Percentiles rank a stretch among this genome's conserved stretches.
These are phyloP conservation scores for Pitta sordida DNA, from an alignment of 2,113 vertebrate genomes.

Conservation along the genomic window DNA sequence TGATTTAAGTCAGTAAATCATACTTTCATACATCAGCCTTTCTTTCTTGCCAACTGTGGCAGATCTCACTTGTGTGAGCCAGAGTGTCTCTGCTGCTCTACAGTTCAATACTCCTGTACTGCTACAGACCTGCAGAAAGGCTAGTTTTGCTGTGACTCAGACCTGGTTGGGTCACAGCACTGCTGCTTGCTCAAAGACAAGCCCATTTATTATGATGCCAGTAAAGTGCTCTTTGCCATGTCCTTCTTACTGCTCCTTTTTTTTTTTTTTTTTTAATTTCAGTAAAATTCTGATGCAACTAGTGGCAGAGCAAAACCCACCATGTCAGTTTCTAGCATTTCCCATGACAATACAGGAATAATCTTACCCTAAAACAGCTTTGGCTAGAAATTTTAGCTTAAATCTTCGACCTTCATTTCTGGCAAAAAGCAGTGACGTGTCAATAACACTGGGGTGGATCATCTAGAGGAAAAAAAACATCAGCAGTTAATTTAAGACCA, in stretches of 20 bases:
- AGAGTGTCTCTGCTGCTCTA: background rate
- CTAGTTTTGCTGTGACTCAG: background rate
- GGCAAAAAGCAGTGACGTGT: constrained; percentile 87
- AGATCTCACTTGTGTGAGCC: background rate
- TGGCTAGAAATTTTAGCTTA: constrained; percentile 86
- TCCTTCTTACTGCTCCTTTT: background rate
- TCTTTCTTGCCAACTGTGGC: background rate
- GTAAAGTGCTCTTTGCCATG: background rate
- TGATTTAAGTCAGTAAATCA: background rate
- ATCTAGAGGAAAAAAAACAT: constrained; percentile 72
- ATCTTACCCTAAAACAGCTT: constrained; percentile 82
- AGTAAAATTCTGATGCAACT: background rate
- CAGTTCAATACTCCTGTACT: background rate
- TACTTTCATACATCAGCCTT: background rate
- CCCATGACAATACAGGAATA: background rate
- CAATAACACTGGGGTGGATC: constrained; percentile 86
- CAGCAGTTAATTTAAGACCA: background rate
- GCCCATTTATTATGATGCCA: background rate
- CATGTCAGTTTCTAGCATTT: background rate
- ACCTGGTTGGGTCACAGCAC: background rate
- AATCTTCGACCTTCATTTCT: constrained; percentile 77
- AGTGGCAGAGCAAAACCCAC: background rate
- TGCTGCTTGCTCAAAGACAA: background rate
- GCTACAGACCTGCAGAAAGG: background rate
- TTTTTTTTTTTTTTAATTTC: background rate